Evolutionary conservation across 2,888 invertebrate genomes (phyloP), one percentile per base, ranked within the genome.

Genomic region (Drosophila stalkeri): DNA sequence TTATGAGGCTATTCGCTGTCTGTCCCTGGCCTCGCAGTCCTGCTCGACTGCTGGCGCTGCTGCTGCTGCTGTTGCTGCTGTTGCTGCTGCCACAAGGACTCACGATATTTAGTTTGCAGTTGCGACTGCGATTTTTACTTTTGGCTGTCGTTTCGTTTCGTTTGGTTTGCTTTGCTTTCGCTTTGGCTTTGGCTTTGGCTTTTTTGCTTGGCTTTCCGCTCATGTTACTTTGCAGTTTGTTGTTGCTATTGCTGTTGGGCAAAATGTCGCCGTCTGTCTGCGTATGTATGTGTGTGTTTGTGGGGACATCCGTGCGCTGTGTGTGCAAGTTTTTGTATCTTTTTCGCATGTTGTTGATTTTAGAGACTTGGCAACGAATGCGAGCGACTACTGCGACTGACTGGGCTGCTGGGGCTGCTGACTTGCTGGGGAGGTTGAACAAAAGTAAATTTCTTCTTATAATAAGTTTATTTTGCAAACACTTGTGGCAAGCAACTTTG

Each of bases 1-100:
- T 91, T 91, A 92, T 91, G 92, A 92, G 91, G 91, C 91, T 89
- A 91, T 91, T 91, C 80, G 41, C 55, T 75, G 77, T 81, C 80
- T 76, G 80, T 86, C 80, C 81, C 67, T 47, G 14, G 41, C 35
- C 39, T 23, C 20, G 39, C 41, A 55, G 68, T 72, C 73, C 78
- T 80, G 82, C 72, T 77, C 70, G 81, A 70, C 68, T 72, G 62
- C 20, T 51, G 31, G 46, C 39, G 54, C 62, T 46, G 52, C 23
- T 47, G 49, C 23, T 31, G 7, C 31, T 31, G 31, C 31, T 31
- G 27, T 5, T 27, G 27, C 27, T 27, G 27, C 27, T 27, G 27
- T 7, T 31, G 33, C 33, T 67, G 39, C 67, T 61, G 61, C 31
- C 69, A 49, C 37, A 46, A 54, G 51, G 62, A 72, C 78, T 79